phyloP scores from a whole-genome alignment of 2,113 vertebrate genomes.

The Anseranas semipalmata region DNA sequence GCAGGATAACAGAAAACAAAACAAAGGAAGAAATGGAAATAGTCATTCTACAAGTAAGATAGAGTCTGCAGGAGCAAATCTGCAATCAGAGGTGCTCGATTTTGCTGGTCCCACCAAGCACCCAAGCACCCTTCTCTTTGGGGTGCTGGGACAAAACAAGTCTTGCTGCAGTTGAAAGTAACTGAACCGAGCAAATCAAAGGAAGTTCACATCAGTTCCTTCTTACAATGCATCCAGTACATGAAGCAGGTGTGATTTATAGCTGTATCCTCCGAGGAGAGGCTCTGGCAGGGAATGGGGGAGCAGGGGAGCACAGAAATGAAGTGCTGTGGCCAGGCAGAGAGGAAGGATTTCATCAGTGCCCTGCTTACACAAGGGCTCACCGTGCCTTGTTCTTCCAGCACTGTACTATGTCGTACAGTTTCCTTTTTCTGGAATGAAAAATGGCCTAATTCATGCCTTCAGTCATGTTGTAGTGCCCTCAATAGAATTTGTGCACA shows the following conservation, averaged over 20 bases:
- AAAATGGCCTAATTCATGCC: neutral
- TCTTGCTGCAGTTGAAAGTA: neutral
- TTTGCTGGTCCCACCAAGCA: neutral
- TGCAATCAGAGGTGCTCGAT: neutral
- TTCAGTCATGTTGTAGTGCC: neutral
- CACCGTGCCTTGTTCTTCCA: neutral
- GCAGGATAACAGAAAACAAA: neutral
- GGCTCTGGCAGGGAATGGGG: rapidly evolving
- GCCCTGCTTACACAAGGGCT: neutral
- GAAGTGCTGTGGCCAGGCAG: rapidly evolving
- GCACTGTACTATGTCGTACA: neutral
- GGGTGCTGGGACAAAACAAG: neutral
- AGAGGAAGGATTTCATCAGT: neutral
- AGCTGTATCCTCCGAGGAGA: neutral
- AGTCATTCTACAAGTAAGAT: neutral
- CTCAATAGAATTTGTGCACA: neutral
- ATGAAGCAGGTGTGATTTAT: neutral
- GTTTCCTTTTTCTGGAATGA: neutral
- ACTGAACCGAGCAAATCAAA: neutral
- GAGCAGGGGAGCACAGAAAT: neutral
- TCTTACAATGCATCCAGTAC: neutral
- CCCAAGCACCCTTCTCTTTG: neutral
- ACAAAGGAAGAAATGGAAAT: neutral
- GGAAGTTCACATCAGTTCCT: neutral
- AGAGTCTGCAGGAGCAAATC: neutral